Percentiles rank a stretch among this genome's conserved stretches.
Conservation (phyloP, 2,888 invertebrate species). For the Melipona beecheii region DNA sequence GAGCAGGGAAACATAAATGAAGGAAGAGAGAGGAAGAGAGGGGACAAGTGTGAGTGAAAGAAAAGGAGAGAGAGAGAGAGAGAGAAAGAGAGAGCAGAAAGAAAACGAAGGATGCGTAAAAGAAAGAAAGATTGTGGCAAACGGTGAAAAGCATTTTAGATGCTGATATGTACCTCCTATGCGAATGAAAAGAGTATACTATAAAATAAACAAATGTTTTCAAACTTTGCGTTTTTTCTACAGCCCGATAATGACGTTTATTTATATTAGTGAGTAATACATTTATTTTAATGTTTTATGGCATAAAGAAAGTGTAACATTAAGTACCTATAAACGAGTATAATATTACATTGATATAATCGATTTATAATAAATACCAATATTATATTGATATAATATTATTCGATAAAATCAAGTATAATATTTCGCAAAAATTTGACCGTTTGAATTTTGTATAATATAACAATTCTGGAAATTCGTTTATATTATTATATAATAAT, state of each 20-base stretch:
- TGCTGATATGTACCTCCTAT: constrained; percentile 77
- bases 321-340: neutral
- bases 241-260: neutral
- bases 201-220: constrained; percentile 82
- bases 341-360: neutral
- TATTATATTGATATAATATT: too few relatives aligned
- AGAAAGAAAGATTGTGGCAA: constrained; percentile 32
- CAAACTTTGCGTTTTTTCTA: constrained; percentile 61
- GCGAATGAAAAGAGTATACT: constrained; percentile 78
- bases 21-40: constrained; percentile 30
- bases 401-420: neutral
- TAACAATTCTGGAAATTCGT: too few relatives aligned
- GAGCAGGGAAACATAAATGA: constrained; percentile 14
- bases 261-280: neutral
- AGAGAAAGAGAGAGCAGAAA: constrained; percentile 39
- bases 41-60: constrained; percentile 26
- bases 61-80: constrained; percentile 37
- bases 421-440: neutral
- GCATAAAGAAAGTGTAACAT: neutral
- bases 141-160: constrained; percentile 65
- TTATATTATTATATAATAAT: too few relatives aligned
- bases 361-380: too few relatives aligned
- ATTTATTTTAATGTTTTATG: neutral
- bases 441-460: neutral
- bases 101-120: constrained; percentile 18